phyloP scores from a whole-genome alignment of 2,888 invertebrate genomes.

The Drosophila austrosaltans region DNA sequence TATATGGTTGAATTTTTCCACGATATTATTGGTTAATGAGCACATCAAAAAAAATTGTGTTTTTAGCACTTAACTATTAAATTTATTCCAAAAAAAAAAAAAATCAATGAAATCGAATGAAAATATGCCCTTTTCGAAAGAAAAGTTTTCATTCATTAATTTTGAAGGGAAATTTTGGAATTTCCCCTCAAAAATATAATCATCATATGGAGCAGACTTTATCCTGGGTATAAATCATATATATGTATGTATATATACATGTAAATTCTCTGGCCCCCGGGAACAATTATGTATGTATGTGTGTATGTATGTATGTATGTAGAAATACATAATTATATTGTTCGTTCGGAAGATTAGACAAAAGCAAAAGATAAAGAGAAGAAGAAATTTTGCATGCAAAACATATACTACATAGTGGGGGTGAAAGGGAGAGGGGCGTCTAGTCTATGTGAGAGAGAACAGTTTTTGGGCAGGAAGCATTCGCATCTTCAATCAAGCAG shows the following conservation, averaged over 20 bases:
- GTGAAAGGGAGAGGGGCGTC: not conserved
- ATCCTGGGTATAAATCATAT: not conserved
- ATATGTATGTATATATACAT: not conserved
- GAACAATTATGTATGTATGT: slow-evolving; percentile 1
- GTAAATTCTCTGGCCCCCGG: not conserved
- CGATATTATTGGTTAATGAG: no score
- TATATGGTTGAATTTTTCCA: no score
- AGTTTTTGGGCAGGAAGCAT: slow-evolving; percentile 9
- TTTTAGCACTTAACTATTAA: no score
- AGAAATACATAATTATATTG: not conserved
- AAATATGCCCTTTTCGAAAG: no score
- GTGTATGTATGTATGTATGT: no score
- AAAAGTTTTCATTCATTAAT: no score
- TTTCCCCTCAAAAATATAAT: not conserved
- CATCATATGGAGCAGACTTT: not conserved
- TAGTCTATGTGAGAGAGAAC: not conserved
- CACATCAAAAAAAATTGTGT: no score
- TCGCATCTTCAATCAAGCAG: slow-evolving; percentile 31
- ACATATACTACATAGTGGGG: not conserved
- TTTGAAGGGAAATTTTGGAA: not conserved
- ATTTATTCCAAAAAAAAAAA: no score
- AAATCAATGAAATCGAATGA: no score
- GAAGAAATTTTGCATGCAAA: no score
- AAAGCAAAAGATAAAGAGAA: not conserved
- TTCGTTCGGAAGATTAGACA: not conserved